Evolutionary conservation across 2,797 vertebrate genomes (phyloP).

Genomic region (Antrozous pallidus): DNA sequence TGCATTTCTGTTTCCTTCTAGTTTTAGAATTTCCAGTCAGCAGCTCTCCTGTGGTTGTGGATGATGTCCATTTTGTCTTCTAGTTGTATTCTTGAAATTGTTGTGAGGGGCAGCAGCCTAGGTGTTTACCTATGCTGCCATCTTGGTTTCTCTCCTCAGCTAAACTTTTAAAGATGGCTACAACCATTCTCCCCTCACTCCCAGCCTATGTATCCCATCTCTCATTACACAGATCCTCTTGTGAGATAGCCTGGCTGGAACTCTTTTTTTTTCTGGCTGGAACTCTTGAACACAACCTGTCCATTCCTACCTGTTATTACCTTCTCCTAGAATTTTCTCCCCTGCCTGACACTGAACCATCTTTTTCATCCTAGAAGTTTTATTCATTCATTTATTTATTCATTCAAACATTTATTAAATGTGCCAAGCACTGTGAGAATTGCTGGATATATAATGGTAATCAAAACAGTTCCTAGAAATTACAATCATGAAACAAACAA

Average conservation of each 20-base stretch:
- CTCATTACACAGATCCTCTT: conserved; percentile 17
- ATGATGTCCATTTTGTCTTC: no score
- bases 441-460: conserved; percentile 28
- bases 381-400: conserved; percentile 10
- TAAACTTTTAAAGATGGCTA: not conserved
- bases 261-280: not conserved
- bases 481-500: conserved; percentile 37
- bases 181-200: not conserved
- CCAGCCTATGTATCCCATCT: not conserved
- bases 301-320: not conserved
- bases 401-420: conserved; percentile 32
- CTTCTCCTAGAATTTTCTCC: not conserved
- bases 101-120: no score
- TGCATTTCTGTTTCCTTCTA: no score
- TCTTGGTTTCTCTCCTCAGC: no score
- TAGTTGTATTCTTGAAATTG: no score
- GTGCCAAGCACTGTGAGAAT: not conserved
- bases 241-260: not conserved
- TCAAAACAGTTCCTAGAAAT: conserved; percentile 33
- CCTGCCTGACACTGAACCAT: not conserved
- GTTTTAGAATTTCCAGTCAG: no score
- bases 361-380: not conserved
- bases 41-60: no score
- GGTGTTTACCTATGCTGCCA: no score
- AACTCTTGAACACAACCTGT: not conserved